Evolutionary conservation across 2,113 vertebrate species (phyloP).

Genomic region (Pantherophis guttatus): DNA sequence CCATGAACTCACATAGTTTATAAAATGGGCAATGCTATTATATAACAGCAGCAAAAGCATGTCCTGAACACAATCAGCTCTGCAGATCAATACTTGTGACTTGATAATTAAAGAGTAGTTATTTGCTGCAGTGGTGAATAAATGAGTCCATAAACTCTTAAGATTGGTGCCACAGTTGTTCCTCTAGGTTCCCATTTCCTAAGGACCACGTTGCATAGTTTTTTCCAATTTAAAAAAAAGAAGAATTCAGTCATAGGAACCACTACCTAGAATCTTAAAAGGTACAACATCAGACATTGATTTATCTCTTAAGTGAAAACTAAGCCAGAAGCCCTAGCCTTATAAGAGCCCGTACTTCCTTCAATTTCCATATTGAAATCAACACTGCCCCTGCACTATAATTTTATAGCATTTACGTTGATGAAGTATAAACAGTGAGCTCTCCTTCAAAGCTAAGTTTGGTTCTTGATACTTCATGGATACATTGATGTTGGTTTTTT

Average conservation of each 20-base stretch:
- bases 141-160: background rate
- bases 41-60: background rate
- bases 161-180: background rate
- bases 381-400: rapidly evolving
- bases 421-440: rapidly evolving
- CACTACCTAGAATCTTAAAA: background rate
- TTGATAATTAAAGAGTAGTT: background rate
- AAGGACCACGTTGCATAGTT: background rate
- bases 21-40: background rate
- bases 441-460: background rate
- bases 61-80: background rate
- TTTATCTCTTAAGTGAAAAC: background rate
- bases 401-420: rapidly evolving
- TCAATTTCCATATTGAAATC: background rate
- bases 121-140: background rate
- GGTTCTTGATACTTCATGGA: background rate
- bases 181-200: background rate
- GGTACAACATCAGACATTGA: background rate
- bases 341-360: rapidly evolving
- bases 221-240: background rate
- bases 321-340: too few species aligned
- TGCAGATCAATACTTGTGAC: background rate
- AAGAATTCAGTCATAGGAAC: background rate
- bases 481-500: background rate
- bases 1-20: background rate